phyloP scores from a whole-genome alignment of 2,888 invertebrate genomes.

The Watsonalla cultraria region DNA sequence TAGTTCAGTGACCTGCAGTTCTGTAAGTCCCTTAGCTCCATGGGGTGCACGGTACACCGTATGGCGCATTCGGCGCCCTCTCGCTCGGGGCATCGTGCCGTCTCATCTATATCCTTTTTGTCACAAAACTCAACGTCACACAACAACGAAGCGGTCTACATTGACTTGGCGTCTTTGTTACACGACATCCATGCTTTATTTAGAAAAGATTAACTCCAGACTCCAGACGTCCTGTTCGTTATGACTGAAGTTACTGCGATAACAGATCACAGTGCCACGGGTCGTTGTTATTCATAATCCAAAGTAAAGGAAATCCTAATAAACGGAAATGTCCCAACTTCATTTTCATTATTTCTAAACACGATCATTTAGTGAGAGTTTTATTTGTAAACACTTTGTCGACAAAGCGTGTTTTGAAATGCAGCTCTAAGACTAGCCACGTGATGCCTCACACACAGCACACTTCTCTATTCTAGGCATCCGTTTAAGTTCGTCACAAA shows the following conservation, averaged over 20 bases:
- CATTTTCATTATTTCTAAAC: constrained; percentile 34
- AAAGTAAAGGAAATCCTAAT: constrained; percentile 4
- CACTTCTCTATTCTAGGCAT: constrained; percentile 4
- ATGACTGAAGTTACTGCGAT: too few relatives aligned
- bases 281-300: background rate
- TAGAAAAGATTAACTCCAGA: background rate
- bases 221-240: background rate
- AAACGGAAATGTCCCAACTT: constrained; percentile 29
- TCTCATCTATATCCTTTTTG: constrained; percentile 48
- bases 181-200: background rate
- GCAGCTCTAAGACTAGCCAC: constrained; percentile 33
- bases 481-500: background rate
- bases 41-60: constrained; percentile 57
- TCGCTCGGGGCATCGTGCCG: constrained; percentile 44
- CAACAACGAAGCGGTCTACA: constrained; percentile 2
- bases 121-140: constrained; percentile 18
- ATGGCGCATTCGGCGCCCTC: constrained; percentile 43
- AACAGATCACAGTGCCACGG: background rate
- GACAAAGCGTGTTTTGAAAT: constrained; percentile 63
- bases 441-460: constrained; percentile 28
- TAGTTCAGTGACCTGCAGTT: constrained; percentile 66
- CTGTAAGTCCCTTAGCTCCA: constrained; percentile 59
- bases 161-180: constrained; percentile 2
- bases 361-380: constrained; percentile 25
- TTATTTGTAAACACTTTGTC: constrained; percentile 60